These are phyloP conservation scores for Leucophora obtusa DNA, from an alignment of 2,888 invertebrate species.

Conservation along the genomic window DNA sequence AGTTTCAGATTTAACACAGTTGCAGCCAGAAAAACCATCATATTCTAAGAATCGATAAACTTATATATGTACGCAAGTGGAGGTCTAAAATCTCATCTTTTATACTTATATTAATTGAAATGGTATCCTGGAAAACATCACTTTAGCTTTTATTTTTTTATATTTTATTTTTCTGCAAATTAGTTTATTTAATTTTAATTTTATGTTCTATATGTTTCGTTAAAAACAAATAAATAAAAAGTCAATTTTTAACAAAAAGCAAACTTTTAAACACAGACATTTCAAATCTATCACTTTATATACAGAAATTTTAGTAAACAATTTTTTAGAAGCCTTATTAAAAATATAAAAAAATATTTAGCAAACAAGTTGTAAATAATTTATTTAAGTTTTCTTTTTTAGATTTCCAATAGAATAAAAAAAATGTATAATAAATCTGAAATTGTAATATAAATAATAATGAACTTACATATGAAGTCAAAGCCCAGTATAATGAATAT, in stretches of 20 bases:
- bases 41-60: too few species aligned
- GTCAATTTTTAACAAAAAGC: conserved; percentile 52
- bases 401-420: conserved; percentile 9
- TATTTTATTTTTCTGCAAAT: too few species aligned
- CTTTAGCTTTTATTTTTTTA: too few species aligned
- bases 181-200: background rate
- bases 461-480: conserved; percentile 35
- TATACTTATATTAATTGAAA: too few species aligned
- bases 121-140: too few species aligned
- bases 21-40: too few species aligned
- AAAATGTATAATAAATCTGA: conserved; percentile 8
- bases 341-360: conserved; percentile 10
- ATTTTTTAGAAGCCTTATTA: conserved; percentile 61
- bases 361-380: conserved; percentile 24
- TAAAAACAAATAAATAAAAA: conserved; percentile 44
- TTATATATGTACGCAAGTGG: too few species aligned
- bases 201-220: background rate
- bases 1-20: too few species aligned
- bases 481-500: too few species aligned
- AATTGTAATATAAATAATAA: conserved; percentile 44
- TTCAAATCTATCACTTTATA: conserved; percentile 52
- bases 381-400: conserved; percentile 22
- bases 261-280: conserved; percentile 45
- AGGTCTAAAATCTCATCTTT: too few species aligned
- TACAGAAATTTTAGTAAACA: conserved; percentile 43